Base-by-base conservation (phyloP, 2,113 vertebrate species). In the Marmota monax region DNA sequence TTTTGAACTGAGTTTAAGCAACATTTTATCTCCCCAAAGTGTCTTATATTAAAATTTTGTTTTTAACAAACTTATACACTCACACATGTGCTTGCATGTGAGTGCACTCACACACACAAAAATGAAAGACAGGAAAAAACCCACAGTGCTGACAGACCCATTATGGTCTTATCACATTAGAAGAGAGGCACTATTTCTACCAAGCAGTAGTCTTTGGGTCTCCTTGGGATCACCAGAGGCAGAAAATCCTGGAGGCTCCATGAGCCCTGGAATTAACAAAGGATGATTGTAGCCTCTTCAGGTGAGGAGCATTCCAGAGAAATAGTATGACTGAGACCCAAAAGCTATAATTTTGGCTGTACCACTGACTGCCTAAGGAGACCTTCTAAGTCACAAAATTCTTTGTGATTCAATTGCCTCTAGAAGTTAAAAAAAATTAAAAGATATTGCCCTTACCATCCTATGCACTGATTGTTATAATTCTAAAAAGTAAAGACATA, bases 311-410 rank as follows among this genome's bases (percentile, higher is more conserved):
- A 32, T 90, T 70, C 65, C 61, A 82, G 73, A 90, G 85, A 93
- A 86, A 87, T 5, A 61, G 13, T n/a, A 27, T 20, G 63, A 84
- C 69, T 83, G n/a, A 65, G 69, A 63, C 14, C 23, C 11, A 27
- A 77, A 10, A 84, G 42, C 58, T 92, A 4, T 78, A 63, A 90
- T 92, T 96, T 88, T 84, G 63, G 27, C 45, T 92, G 72, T 56
- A n/a, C 20, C 65, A 4, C 51, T 84, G 32, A 69, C 17, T 42
- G 22, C 42, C 69, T 39, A 37, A 92, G 16, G 61, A 94, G 63
- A 72, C 32, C 23, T 48, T 61, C 11, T 58, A 87, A 80, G 7
- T 76, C 77, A 77, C 39, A 20, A 39, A 87, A 84, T 90, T 67
- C 14, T 83, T 80, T 70, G 23, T 83, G 29, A 86, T 70, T 32